These are phyloP conservation scores for Orgyia antiqua DNA, from an alignment of 2,888 invertebrate species.

Conservation along the genomic window DNA sequence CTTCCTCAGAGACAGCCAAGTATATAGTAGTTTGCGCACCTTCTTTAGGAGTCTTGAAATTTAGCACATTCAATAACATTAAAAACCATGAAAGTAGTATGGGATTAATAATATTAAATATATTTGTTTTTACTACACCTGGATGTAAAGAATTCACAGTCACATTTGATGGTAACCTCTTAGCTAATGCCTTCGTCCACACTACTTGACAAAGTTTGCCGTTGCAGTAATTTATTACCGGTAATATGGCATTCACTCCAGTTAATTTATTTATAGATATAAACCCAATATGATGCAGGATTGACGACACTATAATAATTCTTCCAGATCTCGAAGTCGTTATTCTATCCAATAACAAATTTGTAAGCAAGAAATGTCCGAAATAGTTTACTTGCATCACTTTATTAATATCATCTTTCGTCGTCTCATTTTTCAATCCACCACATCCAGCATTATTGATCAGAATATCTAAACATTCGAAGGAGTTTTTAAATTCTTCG, in stretches of 20 bases:
- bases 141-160: constrained; percentile 90
- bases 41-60: constrained; percentile 83
- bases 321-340: constrained; percentile 55
- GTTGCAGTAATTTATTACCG: constrained; percentile 57
- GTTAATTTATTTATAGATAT: constrained; percentile 64
- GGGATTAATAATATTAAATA: constrained; percentile 80
- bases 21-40: constrained; percentile 89
- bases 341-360: constrained; percentile 75
- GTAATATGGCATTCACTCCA: constrained; percentile 33
- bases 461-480: constrained; percentile 76
- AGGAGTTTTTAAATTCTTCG: constrained; percentile 70
- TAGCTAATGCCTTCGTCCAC: constrained; percentile 58
- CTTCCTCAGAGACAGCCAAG: constrained; percentile 84
- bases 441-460: constrained; percentile 81
- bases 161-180: constrained; percentile 70
- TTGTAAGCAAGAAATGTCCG: constrained; percentile 85
- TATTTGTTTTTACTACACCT: constrained; percentile 87
- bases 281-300: constrained; percentile 32
- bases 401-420: constrained; percentile 80
- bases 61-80: constrained; percentile 69
- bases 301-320: constrained; percentile 63
- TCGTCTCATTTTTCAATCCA: constrained; percentile 44
- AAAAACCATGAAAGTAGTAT: constrained; percentile 57
- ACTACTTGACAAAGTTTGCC: constrained; percentile 62
- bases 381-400: constrained; percentile 84